These are phyloP conservation scores for Trematomus loennbergii DNA, from an alignment of 2,113 vertebrate species.

Conservation along the genomic window DNA sequence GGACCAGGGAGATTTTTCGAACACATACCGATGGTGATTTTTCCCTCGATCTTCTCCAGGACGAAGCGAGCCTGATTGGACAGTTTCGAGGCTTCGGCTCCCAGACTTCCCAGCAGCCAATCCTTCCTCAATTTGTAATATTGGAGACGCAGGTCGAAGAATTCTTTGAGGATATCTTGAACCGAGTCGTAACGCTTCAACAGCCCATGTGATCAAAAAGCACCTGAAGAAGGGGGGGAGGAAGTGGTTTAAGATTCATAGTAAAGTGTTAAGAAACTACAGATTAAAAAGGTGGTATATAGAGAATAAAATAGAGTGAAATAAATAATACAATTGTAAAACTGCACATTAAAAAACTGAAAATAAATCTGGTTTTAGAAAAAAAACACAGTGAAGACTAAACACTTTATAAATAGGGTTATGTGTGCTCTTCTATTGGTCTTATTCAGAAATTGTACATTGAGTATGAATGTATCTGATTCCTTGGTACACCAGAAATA, in stretches of 20 bases:
- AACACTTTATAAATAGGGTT: background rate
- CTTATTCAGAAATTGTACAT: too few relatives aligned
- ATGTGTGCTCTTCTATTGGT: too few relatives aligned
- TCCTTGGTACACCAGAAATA: too few relatives aligned
- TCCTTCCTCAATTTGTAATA: conserved; percentile 97
- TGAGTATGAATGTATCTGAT: too few relatives aligned
- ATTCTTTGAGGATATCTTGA: conserved; percentile 96
- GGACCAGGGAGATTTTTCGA: too few relatives aligned
- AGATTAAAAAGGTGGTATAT: too few relatives aligned
- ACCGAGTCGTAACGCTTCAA: conserved; percentile 98
- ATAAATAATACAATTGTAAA: too few relatives aligned
- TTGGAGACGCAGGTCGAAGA: conserved; percentile 95
- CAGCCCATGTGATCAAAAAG: conserved; percentile 99
- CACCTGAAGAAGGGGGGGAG: conserved; percentile 82
- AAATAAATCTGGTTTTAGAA: too few relatives aligned
- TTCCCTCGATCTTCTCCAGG: conserved; percentile 98
- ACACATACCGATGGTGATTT: conserved; percentile 90
- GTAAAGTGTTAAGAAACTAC: too few relatives aligned
- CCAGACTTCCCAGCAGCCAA: conserved; percentile 94
- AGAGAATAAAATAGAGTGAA: too few relatives aligned
- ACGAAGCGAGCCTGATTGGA: conserved; percentile 98
- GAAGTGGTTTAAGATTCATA: background rate
- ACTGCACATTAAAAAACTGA: too few relatives aligned
- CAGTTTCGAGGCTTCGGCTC: conserved; percentile 93
- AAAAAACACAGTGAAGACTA: too few relatives aligned